Conservation (phyloP, 2,888 invertebrate species). For the Sinelater perroti region DNA sequence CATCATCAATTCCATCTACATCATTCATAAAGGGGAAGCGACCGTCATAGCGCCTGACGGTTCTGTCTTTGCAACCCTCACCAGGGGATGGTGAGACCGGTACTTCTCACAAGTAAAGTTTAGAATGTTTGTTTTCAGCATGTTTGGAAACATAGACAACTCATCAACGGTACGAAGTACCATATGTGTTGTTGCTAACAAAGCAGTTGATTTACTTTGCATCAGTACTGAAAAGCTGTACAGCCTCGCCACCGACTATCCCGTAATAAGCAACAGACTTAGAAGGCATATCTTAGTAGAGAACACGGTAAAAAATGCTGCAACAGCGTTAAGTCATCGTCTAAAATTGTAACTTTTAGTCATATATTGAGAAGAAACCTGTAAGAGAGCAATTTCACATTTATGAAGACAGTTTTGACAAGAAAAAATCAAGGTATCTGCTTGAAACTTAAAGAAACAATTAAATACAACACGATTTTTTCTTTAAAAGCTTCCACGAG, state of each 20-base stretch:
- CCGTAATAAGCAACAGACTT: constrained; percentile 30
- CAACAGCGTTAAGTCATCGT: no score
- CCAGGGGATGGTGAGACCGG: constrained; percentile 38
- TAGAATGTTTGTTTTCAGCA: constrained; percentile 22
- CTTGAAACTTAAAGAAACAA: no score
- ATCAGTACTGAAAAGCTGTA: constrained; percentile 38
- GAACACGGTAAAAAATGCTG: constrained; percentile 40
- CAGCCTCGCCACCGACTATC: constrained; percentile 32
- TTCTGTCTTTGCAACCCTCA: constrained; percentile 34
- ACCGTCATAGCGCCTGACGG: constrained; percentile 42
- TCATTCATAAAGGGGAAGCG: constrained; percentile 44
- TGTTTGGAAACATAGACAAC: constrained; percentile 46
- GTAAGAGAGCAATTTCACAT: background rate
- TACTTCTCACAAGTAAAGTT: no score
- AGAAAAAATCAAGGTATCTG: no score
- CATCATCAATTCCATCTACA: constrained; percentile 42
- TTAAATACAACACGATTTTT: no score
- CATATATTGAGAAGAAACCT: constrained; percentile 7
- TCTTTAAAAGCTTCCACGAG: background rate
- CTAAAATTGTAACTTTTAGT: background rate
- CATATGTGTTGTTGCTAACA: constrained; percentile 38
- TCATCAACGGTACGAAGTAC: constrained; percentile 39
- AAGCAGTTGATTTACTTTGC: constrained; percentile 37
- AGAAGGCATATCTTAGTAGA: constrained; percentile 36
- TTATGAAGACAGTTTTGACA: background rate